These are phyloP conservation scores for Rhyzopertha dominica DNA, from an alignment of 1,140 invertebrate genomes.

Conservation along the genomic window DNA sequence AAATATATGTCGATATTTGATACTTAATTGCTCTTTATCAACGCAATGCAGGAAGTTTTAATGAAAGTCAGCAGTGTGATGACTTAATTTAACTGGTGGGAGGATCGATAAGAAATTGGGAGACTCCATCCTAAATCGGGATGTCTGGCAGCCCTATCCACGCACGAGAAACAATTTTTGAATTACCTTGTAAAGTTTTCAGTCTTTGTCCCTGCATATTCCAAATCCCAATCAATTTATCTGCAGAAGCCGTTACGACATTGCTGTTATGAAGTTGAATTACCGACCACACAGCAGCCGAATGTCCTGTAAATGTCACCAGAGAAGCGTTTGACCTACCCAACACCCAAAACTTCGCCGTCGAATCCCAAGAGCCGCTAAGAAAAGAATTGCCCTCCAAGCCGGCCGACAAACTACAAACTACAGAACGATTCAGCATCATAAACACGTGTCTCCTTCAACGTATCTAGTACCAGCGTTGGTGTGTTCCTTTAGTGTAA, in stretches of 20 bases:
- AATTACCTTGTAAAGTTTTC: slow-evolving; percentile 48
- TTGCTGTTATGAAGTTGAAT: slow-evolving; percentile 55
- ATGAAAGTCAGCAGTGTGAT: too few species aligned
- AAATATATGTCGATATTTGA: too few species aligned
- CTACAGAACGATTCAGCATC: slow-evolving; percentile 46
- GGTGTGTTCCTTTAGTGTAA: slow-evolving; percentile 75
- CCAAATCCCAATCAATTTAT: slow-evolving; percentile 87
- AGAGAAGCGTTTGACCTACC: slow-evolving; percentile 47
- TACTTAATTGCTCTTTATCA: too few species aligned
- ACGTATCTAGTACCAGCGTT: slow-evolving; percentile 62
- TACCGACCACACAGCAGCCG: slow-evolving; percentile 86
- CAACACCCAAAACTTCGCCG: slow-evolving; percentile 74
- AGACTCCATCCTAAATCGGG: too few species aligned
- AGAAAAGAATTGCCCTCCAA: slow-evolving; percentile 53
- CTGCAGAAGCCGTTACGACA: slow-evolving; percentile 83
- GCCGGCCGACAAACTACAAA: slow-evolving; percentile 60
- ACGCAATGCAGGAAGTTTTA: too few species aligned
- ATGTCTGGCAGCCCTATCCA: too few species aligned
- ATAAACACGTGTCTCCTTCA: too few species aligned
- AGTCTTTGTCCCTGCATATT: slow-evolving; percentile 53
- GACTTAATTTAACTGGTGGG: too few species aligned
- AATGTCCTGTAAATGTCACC: slow-evolving; percentile 68
- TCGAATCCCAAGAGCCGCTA: slow-evolving; percentile 89
- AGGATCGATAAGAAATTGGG: too few species aligned
- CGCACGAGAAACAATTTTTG: slow-evolving; percentile 11